A percentile compares a stretch with the other conserved stretches of the same genome.
phyloP scores from a whole-genome alignment of 2,113 vertebrate species.

The Rhineura floridana region DNA sequence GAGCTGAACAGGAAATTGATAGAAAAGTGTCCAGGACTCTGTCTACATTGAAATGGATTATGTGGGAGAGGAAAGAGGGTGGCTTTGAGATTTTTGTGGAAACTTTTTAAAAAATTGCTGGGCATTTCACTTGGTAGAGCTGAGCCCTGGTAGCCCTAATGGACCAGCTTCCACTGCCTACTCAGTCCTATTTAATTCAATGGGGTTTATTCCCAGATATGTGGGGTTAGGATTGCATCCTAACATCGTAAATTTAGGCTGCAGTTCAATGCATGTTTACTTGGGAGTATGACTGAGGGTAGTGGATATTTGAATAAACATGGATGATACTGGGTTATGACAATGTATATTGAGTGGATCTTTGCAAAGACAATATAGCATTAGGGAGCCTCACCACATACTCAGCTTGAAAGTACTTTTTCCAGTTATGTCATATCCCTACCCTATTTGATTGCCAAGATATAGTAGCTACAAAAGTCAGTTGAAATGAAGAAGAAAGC shows the following conservation, averaged over 20 bases:
- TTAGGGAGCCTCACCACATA: not conserved
- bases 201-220: too few species aligned
- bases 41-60: too few species aligned
- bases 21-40: too few species aligned
- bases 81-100: too few species aligned
- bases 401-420: not conserved
- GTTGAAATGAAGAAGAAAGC: not conserved
- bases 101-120: too few species aligned
- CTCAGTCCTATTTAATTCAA: too few species aligned
- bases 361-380: not conserved
- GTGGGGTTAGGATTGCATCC: too few species aligned
- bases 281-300: not conserved
- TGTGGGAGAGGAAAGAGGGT: too few species aligned
- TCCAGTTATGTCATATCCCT: not conserved
- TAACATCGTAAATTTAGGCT: not conserved
- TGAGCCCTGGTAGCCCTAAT: too few species aligned
- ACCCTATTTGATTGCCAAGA: not conserved
- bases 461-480: not conserved
- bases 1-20: too few species aligned
- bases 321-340: not conserved
- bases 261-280: not conserved
- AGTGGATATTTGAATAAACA: not conserved
- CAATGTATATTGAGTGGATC: not conserved
- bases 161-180: too few species aligned
- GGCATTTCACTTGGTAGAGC: too few species aligned